Base-by-base conservation (phyloP, 2,888 invertebrate genomes). In the Aphrophora alni region DNA sequence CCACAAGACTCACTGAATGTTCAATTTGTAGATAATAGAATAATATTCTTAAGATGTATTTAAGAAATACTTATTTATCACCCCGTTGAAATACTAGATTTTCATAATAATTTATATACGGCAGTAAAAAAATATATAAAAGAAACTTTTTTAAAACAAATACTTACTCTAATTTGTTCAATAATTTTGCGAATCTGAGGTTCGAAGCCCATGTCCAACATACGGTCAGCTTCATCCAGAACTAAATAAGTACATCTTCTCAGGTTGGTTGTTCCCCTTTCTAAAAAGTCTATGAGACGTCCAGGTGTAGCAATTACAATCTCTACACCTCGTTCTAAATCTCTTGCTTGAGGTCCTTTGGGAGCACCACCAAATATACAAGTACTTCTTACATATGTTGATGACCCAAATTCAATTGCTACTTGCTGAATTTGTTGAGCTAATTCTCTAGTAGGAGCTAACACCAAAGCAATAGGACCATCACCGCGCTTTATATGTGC, bases 201-300 rank as follows among this genome's bases (percentile, higher is more conserved):
- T 88, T 98, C 98, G 89, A 98, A 98, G 77, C 98, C 98, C 98
- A 99, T 98, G 88, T 98, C 98, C 86, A 99, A 91, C 98, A 98
- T 98, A 87, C 98, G 91, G 88, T 99, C 98, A 84, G 98, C 98
- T 89, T 99, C 97, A 89, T 97, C 97, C 83, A 97, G 89, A 21
- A 97, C 97, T 84, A 97, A 89, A 88, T 97, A 97, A 12, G 97
- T 97, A 85, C 93, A 93, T 83, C 95, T 90, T 83, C 92, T 92
- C 82, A 95, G 89, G 87, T 94, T 94, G 0, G 91, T 90, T 17
- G 78, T 93, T 88, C 89, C 92, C 86, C 93, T 93, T 88, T 98
- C 97, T 83, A 98, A 90, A 87, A 98, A 97, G 89, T 99, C 98
- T 86, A 98, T 97, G 77, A 98, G 91, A 84, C 98, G 91, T 71